A percentile compares a stretch with the other conserved stretches of the same genome.
phyloP scores from a whole-genome alignment of 2,888 invertebrate species.

The Torymus texanus region DNA sequence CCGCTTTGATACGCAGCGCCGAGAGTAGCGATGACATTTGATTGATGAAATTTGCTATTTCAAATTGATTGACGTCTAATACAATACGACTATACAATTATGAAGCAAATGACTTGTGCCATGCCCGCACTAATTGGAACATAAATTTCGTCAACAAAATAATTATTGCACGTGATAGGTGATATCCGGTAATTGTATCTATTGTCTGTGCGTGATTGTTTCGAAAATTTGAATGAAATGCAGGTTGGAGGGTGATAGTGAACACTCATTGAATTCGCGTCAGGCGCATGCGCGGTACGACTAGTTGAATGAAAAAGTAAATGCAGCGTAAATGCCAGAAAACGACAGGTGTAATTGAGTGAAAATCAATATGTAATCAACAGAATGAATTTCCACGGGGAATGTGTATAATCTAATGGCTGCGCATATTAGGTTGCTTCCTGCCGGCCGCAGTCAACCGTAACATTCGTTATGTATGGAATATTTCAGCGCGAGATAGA shows the following conservation, averaged over 20 bases:
- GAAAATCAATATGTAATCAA: conserved; percentile 46
- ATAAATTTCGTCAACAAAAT: conserved; percentile 11
- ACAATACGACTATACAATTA: too few species aligned
- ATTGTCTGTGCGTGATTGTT: conserved; percentile 37
- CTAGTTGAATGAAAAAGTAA: conserved; percentile 47
- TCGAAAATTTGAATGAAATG: conserved; percentile 35
- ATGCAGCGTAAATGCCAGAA: conserved; percentile 36
- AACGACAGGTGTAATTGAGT: conserved; percentile 46
- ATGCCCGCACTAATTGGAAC: too few species aligned
- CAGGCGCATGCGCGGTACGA: conserved; percentile 26
- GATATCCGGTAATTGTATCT: conserved; percentile 38
- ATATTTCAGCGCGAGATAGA: too few species aligned
- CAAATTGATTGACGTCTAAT: too few species aligned
- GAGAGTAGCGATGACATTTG: too few species aligned
- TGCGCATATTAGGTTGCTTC: too few species aligned
- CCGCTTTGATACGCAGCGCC: too few species aligned
- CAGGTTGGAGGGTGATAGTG: background rate
- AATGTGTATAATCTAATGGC: conserved; percentile 5
- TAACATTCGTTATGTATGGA: too few species aligned
- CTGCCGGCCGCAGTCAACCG: too few species aligned
- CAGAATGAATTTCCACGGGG: conserved; percentile 32
- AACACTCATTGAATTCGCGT: conserved; percentile 34
- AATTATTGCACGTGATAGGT: conserved; percentile 6
- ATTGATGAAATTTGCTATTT: too few species aligned
- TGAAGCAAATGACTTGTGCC: too few species aligned